Evolutionary conservation across 2,888 invertebrate genomes (phyloP), one percentile per base, ranked within the genome.

Genomic region (Leptopilina myrica): DNA sequence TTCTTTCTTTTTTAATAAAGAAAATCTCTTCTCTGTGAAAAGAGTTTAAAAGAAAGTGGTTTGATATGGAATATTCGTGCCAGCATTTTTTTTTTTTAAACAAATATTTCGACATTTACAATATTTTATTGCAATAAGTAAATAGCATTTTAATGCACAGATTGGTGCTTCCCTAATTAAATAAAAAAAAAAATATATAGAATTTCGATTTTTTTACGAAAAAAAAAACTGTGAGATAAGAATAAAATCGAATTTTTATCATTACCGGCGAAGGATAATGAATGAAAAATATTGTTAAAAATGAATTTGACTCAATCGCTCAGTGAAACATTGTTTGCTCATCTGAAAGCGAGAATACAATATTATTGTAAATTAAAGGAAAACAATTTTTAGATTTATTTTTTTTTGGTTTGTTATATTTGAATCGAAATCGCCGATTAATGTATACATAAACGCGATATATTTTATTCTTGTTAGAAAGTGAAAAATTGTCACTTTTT

Each of bases 141-240:
- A 69, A 20, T 69, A 69, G 69, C 69, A 69, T 69, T 69, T 69
- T 53, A 49, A 69, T 69, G 69, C 69, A 69, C 69, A 64, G 64
- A 15, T 62, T 64, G 76, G 76, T 76, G 76, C 76, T 76, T 76
- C 76, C 76, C 15, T 64, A 49, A 76, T 64, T 62, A 64, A 76
- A 64, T 33, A 56, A 40, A 43, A 49, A 49, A 49, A 49, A 49
- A 49, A 11, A 49, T 43, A 43, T 49, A 49, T 40, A 33, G 59
- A 76, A 12, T 59, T 33, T 64, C 14, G 64, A 76, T 76, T 76
- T 76, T 76, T 76, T 76, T 76, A 49, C 49, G 4, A 76, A n/a
- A 64, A 64, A 64, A n/a, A 40, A 33, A 56, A 73, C 56, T 59
- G 73, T 56, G 56, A 53, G 73, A 59, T 59, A 73, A 33, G 40